phyloP scores from a whole-genome alignment of 2,797 vertebrate genomes.

The Smutsia temminckii region DNA sequence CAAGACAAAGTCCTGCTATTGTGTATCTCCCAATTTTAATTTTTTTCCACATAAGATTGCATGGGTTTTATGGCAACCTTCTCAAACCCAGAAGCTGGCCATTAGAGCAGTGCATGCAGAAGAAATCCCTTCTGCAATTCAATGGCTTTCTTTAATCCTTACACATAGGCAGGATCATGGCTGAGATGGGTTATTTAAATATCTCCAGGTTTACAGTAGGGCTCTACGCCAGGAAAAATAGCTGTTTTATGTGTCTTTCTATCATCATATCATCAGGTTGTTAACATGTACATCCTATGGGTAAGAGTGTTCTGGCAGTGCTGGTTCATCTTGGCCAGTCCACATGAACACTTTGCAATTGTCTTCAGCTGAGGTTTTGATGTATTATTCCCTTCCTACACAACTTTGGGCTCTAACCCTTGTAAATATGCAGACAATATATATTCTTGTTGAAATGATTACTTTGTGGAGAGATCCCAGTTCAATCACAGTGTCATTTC shows the following conservation, averaged over 20 bases:
- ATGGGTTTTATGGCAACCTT: constrained; percentile 11
- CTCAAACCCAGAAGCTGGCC: not conserved
- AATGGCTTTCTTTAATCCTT: constrained; percentile 41
- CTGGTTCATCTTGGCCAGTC: not conserved
- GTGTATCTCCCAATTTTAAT: constrained; percentile 19
- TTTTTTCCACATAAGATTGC: constrained; percentile 41
- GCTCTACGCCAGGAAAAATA: constrained; percentile 43
- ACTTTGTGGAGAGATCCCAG: not conserved
- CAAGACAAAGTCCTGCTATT: constrained; percentile 6
- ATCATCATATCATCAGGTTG: constrained; percentile 47
- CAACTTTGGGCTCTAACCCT: not conserved
- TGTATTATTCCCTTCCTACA: not conserved
- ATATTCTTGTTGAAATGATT: constrained; percentile 59
- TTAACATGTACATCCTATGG: not conserved
- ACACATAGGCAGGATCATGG: not conserved
- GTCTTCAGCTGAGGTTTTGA: constrained; percentile 30
- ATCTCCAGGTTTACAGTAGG: constrained; percentile 44
- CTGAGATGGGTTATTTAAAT: constrained; percentile 20
- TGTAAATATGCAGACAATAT: not conserved
- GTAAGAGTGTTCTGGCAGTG: not conserved
- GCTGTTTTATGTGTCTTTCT: constrained; percentile 57
- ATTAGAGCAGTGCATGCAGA: not conserved
- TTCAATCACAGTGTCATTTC: not conserved
- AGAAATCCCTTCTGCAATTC: constrained; percentile 49
- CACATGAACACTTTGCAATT: not conserved